Conservation (phyloP, 2,888 invertebrate genomes). For the Polietes domitor region DNA sequence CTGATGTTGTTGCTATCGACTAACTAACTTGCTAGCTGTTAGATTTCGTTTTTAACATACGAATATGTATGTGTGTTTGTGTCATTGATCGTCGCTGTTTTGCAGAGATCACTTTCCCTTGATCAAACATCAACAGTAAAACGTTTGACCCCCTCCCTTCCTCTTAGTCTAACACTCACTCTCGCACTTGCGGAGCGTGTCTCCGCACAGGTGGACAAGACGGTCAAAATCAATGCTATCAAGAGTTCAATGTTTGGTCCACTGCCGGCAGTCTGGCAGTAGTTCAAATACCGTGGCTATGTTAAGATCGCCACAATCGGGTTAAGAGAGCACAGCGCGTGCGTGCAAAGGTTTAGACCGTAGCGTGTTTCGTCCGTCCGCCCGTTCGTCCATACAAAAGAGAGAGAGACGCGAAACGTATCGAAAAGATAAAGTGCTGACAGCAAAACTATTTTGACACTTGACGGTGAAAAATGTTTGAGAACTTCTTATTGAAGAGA, state of each 20-base stretch:
- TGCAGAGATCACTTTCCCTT: conserved; percentile 55
- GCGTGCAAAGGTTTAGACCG: not conserved
- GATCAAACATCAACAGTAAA: conserved; percentile 28
- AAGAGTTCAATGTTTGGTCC: not conserved
- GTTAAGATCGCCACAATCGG: conserved; percentile 61
- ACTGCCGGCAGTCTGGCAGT: conserved; percentile 40
- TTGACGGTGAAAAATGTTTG: conserved; percentile 6
- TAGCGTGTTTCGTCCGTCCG: not conserved
- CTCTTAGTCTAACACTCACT: not conserved
- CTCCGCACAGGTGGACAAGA: not conserved
- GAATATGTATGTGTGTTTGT: no score
- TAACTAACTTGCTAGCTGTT: no score
- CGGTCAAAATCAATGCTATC: not conserved
- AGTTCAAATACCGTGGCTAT: conserved; percentile 57
- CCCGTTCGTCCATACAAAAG: not conserved
- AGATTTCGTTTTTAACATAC: no score
- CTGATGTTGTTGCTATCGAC: no score
- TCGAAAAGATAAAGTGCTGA: not conserved
- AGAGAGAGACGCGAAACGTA: not conserved
- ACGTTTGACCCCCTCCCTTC: no score
- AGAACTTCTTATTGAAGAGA: conserved; percentile 19
- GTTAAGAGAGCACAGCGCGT: not conserved
- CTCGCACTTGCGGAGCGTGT: no score
- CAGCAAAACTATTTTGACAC: not conserved
- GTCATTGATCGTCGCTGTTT: not conserved